phyloP scores from a whole-genome alignment of 2,113 vertebrate species.

The Lamprologus sp. region DNA sequence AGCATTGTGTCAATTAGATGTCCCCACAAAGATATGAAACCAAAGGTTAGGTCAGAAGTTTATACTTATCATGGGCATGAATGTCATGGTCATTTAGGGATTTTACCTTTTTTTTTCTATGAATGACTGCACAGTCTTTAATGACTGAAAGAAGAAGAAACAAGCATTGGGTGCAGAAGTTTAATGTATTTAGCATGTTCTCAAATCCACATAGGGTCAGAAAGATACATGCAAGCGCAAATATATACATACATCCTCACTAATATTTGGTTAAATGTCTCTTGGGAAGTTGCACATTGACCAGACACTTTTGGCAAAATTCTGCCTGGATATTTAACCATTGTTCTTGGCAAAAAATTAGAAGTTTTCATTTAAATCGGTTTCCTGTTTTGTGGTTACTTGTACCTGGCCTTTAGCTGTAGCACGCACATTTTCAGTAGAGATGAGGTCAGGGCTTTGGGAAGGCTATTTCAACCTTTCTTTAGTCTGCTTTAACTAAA shows the following conservation, averaged over 20 bases:
- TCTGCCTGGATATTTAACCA: neutral
- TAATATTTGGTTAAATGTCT: neutral
- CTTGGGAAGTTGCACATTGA: neutral
- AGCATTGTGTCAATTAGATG: neutral
- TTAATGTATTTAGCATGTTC: neutral
- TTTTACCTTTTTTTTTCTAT: neutral
- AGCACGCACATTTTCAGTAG: accelerated
- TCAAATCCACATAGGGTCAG: neutral
- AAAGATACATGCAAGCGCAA: accelerated
- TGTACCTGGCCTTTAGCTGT: accelerated
- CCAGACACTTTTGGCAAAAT: neutral
- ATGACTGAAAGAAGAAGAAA: neutral
- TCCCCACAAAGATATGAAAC: neutral
- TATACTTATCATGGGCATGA: neutral
- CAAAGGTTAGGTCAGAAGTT: neutral
- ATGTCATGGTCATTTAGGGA: neutral
- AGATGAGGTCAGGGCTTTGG: neutral
- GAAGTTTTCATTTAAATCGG: accelerated
- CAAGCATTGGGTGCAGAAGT: neutral
- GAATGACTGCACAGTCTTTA: neutral
- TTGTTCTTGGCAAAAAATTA: neutral
- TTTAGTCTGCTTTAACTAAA: neutral
- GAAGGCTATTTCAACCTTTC: neutral
- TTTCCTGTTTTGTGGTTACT: neutral
- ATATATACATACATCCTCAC: neutral